Conservation (phyloP, 2,797 vertebrate species). For the Bovichtus diacanthus region DNA sequence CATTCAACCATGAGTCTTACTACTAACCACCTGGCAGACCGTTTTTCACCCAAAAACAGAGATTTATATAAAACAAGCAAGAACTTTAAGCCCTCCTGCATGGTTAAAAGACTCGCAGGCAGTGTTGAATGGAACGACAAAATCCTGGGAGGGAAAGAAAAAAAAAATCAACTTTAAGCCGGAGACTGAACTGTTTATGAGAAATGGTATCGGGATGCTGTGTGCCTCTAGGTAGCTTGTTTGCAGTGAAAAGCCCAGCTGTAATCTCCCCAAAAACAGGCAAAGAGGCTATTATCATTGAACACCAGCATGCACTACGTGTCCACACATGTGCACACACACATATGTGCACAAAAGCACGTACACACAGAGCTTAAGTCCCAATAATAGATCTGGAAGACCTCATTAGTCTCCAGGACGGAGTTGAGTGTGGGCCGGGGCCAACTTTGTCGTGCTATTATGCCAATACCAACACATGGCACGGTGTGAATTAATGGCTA, state of each 20-base stretch:
- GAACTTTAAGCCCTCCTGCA: slow-evolving; percentile 16
- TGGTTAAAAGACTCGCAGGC: slow-evolving; percentile 25
- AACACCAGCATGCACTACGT: slow-evolving; percentile 47
- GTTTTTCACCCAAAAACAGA: slow-evolving; percentile 37
- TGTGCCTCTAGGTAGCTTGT: slow-evolving; percentile 58
- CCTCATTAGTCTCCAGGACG: slow-evolving; percentile 79
- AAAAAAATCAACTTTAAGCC: slow-evolving; percentile 10
- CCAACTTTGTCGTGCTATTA: slow-evolving; percentile 61
- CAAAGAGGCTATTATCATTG: slow-evolving; percentile 73
- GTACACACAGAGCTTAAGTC: slow-evolving; percentile 58
- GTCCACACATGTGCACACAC: slow-evolving; percentile 34
- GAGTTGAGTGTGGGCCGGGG: slow-evolving; percentile 58
- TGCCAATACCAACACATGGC: slow-evolving; percentile 71
- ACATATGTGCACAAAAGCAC: slow-evolving; percentile 22
- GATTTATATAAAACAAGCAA: slow-evolving; percentile 33
- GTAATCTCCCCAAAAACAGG: slow-evolving; percentile 77
- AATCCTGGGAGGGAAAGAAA: background rate
- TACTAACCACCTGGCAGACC: slow-evolving; percentile 44
- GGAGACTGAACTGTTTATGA: slow-evolving; percentile 27
- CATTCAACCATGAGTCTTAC: slow-evolving; percentile 53
- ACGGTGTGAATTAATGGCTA: slow-evolving; percentile 66
- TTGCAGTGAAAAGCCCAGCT: slow-evolving; percentile 71
- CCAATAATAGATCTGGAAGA: slow-evolving; percentile 76
- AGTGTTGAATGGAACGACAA: slow-evolving; percentile 14
- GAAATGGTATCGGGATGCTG: slow-evolving; percentile 35